A percentile compares a stretch with the other conserved stretches of the same genome.
These are phyloP conservation scores for Trachythela sp. DNA, from an alignment of 64 coral and sea anemone species.

Conservation along the genomic window DNA sequence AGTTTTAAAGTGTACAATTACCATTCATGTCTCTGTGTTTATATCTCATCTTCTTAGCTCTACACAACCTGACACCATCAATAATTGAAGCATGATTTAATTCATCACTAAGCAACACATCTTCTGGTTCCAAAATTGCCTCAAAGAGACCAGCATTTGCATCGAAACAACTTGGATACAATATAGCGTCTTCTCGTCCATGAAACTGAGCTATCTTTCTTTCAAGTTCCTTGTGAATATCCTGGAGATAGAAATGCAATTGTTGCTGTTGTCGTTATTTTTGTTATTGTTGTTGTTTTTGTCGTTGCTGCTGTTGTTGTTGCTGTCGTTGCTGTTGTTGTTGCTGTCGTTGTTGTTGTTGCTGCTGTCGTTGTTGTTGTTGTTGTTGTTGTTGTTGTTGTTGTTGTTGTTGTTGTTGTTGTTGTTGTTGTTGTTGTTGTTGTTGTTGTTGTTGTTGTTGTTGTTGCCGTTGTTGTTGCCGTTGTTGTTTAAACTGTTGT, in stretches of 20 bases:
- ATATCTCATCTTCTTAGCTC: conserved; percentile 92
- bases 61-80: conserved; percentile 85
- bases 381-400: no score
- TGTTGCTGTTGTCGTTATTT: no score
- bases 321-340: no score
- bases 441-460: no score
- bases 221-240: conserved; percentile 91
- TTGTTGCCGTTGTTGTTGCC: no score
- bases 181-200: conserved; percentile 71
- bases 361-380: no score
- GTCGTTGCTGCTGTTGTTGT: no score
- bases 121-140: conserved; percentile 57
- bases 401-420: no score
- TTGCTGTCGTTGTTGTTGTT: no score
- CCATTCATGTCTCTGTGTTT: conserved; percentile 74
- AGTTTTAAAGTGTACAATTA: neutral
- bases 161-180: conserved; percentile 97
- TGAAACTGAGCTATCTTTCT: conserved; percentile 86
- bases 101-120: conserved; percentile 87
- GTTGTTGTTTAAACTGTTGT: no score
- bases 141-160: conserved; percentile 99
- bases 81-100: conserved; percentile 98
- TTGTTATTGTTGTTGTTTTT: no score
- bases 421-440: no score
- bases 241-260: conserved; percentile 24